Percentiles rank a stretch among this genome's conserved stretches.
Evolutionary conservation across 2,113 vertebrate species (phyloP).

Genomic region (Piaya cayana): DNA sequence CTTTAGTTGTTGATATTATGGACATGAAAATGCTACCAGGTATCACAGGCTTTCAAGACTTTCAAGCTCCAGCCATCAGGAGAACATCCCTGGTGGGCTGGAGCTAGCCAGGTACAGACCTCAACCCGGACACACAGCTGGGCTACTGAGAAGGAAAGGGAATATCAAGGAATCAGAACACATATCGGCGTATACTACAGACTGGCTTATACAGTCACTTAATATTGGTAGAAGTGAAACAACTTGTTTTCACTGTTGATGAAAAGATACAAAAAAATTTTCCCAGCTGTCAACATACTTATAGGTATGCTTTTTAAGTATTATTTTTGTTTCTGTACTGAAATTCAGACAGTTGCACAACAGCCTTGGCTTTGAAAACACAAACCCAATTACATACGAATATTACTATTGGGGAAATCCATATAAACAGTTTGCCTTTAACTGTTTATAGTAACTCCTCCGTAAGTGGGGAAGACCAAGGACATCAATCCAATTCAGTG

Average conservation of each 20-base stretch:
- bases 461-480: neutral
- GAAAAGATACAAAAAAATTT: neutral
- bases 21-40: neutral
- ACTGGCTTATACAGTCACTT: neutral
- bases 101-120: neutral
- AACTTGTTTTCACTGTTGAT: neutral
- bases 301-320: neutral
- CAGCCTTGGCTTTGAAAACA: neutral
- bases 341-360: neutral
- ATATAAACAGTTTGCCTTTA: slow-evolving; percentile 15
- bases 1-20: neutral
- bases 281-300: neutral
- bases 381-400: neutral
- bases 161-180: neutral
- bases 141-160: neutral
- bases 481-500: neutral
- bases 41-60: neutral
- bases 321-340: neutral
- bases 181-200: neutral
- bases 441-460: slow-evolving; percentile 17
- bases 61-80: neutral
- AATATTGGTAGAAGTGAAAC: neutral
- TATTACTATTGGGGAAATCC: neutral
- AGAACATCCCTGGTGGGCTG: neutral
- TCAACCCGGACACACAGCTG: neutral